Evolutionary conservation across 2,113 vertebrate genomes (phyloP), one percentile per base, ranked within the genome.

Genomic region (Camarhynchus parvulus): DNA sequence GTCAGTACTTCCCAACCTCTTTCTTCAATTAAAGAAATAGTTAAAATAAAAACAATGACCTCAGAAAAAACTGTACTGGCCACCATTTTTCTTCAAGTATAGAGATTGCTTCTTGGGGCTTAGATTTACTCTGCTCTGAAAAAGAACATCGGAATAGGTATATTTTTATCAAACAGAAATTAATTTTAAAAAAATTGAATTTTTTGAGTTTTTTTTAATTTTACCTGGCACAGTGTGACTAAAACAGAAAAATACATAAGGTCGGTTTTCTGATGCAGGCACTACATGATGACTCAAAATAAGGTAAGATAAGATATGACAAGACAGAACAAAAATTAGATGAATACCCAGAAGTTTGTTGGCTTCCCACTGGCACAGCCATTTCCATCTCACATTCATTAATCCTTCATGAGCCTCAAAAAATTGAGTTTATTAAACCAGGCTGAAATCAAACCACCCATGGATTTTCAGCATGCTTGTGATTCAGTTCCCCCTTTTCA

Each of bases 381-480:
- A 53, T 77, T 90, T 94, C 55, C 35, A 62, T 89, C 53, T 77
- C 46, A 28, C 25, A n/a, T 58, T 68, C 35, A 62, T 89, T 95
- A 94, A 92, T 89, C 37, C 68, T 83, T 90, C 68, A 63, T 31
- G 37, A 92, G 58, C 15, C 42, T 80, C 68, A 83, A 74, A 94
- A 88, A 77, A 61, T 1, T 56, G 16, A 77, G 24, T 93, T 93
- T 93, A 61, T 93, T 90, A 94, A 94, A 44, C 18, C 28, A 73
- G 15, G 18, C 15, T 77, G 47, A 85, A 95, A 52, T 50, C 61
- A 85, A 90, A 72, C 30, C 67, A 92, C 61, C 47, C 72, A 56
- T 77, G 80, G 59, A 58, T 91, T 95, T 89, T 74, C 68, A 92
- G 21, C 24, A 39, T 33, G 63, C 8, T 62, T 83, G 28, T 83